phyloP scores from a whole-genome alignment of 1,140 invertebrate species.

The Ceratosolen fusciceps region DNA sequence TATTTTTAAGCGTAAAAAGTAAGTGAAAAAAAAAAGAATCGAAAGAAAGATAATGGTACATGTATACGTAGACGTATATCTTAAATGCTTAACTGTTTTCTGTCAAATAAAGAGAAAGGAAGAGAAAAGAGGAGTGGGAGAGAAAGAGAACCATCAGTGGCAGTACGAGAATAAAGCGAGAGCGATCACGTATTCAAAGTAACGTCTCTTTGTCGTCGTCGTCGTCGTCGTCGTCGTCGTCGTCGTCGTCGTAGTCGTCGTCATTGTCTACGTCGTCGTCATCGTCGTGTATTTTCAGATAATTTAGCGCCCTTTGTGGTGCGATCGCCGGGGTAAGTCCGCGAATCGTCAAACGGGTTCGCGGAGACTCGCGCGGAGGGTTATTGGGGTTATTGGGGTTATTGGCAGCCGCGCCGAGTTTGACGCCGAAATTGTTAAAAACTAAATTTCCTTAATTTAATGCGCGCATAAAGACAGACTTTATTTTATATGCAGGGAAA shows the following conservation, averaged over 20 bases:
- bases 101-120: background rate
- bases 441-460: conserved; percentile 45
- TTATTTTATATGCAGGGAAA: conserved; percentile 12
- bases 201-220: too few species aligned
- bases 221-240: too few species aligned
- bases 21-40: background rate
- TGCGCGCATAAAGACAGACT: conserved; percentile 26
- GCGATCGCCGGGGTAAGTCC: background rate
- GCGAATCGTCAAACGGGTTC: background rate
- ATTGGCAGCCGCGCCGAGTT: background rate
- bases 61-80: too few species aligned
- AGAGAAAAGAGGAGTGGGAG: too few species aligned
- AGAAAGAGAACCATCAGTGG: too few species aligned
- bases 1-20: conserved; percentile 21
- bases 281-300: background rate
- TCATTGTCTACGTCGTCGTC: too few species aligned
- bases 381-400: background rate
- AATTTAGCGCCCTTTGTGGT: background rate
- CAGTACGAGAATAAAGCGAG: background rate
- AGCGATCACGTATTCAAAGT: conserved; percentile 16
- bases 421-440: conserved; percentile 25
- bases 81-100: conserved; percentile 12
- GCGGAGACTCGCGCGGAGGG: too few species aligned
- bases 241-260: too few species aligned
- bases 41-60: too few species aligned